These are phyloP conservation scores for Pangasius djambal DNA, from an alignment of 2,797 vertebrate genomes.

Conservation along the genomic window DNA sequence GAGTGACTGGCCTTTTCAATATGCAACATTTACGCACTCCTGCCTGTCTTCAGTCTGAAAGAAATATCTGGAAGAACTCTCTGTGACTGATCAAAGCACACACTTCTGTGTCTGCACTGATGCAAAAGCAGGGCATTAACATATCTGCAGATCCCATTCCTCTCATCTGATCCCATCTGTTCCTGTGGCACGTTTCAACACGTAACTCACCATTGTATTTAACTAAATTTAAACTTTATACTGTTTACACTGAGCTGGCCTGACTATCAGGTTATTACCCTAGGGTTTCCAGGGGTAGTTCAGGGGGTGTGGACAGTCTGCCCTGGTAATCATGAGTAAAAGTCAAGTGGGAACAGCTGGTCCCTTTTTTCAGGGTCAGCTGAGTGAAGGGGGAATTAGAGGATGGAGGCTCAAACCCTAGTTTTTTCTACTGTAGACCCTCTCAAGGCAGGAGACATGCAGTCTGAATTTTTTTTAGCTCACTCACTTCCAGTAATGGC, in stretches of 20 bases:
- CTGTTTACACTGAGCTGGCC: constrained; percentile 58
- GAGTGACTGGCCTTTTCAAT: constrained; percentile 2
- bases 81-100: constrained; percentile 29
- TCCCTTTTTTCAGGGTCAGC: constrained; percentile 73
- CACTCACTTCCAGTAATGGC: neutral
- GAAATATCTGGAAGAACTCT: neutral
- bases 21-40: constrained; percentile 7
- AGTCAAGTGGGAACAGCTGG: constrained; percentile 77
- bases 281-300: constrained; percentile 64
- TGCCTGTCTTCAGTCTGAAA: constrained; percentile 31
- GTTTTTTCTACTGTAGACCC: neutral
- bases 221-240: constrained; percentile 23
- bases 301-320: constrained; percentile 60
- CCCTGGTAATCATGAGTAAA: constrained; percentile 65
- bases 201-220: constrained; percentile 48
- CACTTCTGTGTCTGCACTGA: constrained; percentile 12
- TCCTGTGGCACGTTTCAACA: constrained; percentile 28
- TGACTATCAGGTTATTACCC: constrained; percentile 71
- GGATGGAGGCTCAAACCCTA: constrained; percentile 60
- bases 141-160: constrained; percentile 31
- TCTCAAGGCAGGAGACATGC: neutral
- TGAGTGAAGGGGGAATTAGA: constrained; percentile 54
- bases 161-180: constrained; percentile 14
- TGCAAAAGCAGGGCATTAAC: constrained; percentile 34
- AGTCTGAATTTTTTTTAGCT: neutral